Percentiles rank a stretch among this genome's conserved stretches.
phyloP scores from a whole-genome alignment of 2,113 vertebrate genomes.

The Procapra przewalskii region DNA sequence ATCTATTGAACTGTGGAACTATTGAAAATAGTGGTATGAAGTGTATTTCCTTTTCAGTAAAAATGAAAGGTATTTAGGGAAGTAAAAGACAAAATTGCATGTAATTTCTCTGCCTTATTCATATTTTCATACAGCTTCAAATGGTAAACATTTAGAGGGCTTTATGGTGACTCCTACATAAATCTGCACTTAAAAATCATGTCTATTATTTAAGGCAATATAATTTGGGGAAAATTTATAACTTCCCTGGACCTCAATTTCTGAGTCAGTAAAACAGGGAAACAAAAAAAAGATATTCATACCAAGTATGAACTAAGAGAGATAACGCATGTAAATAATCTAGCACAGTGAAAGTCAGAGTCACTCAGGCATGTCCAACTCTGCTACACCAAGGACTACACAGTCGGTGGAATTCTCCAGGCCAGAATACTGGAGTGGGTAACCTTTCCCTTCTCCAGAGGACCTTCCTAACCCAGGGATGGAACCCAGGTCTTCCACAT shows the following conservation, averaged over 20 bases:
- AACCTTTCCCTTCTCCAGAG: neutral
- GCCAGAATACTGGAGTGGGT: neutral
- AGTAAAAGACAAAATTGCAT: neutral
- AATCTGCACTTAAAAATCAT: neutral
- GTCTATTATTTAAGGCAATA: neutral
- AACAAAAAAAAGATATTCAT: neutral
- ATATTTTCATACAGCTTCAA: neutral
- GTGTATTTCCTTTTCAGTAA: neutral
- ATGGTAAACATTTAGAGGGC: neutral
- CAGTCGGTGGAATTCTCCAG: neutral
- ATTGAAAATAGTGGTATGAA: neutral
- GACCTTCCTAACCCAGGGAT: neutral
- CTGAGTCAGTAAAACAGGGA: neutral
- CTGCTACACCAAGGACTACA: neutral
- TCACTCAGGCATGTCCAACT: fast-evolving
- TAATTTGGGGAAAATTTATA: neutral
- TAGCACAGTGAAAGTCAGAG: neutral
- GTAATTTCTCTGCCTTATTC: neutral
- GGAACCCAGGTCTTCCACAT: neutral
- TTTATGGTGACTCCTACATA: neutral
- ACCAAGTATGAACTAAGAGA: neutral
- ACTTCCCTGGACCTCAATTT: neutral
- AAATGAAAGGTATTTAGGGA: neutral
- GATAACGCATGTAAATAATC: neutral
- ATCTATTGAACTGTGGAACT: neutral